Conservation (phyloP, 2,113 vertebrate species). For the Paracanthobrama guichenoti region DNA sequence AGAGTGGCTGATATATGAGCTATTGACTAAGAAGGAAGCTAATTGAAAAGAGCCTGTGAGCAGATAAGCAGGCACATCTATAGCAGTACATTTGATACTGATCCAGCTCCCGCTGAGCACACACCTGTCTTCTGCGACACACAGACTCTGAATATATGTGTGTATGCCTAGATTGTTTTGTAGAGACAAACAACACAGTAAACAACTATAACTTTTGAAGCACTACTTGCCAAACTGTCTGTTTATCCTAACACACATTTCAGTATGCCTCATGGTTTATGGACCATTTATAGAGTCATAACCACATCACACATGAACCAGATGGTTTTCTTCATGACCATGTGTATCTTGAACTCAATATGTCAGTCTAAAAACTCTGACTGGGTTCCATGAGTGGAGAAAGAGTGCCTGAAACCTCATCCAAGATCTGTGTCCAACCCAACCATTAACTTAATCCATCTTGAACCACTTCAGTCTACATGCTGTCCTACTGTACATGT, state of each 20-base stretch:
- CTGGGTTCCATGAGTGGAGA: constrained; percentile 6
- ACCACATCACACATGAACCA: constrained; percentile 25
- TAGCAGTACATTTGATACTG: constrained; percentile 5
- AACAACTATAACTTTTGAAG: background rate
- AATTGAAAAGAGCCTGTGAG: constrained; percentile 3
- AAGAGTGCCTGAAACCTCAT: constrained; percentile 10
- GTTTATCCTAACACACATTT: background rate
- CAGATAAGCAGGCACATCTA: constrained; percentile 29
- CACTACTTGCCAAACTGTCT: background rate
- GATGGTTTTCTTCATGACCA: constrained; percentile 11
- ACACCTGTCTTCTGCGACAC: constrained; percentile 10
- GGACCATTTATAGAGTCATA: constrained; percentile 6
- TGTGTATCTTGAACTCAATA: constrained; percentile 22
- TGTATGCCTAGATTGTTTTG: background rate
- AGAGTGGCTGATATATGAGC: constrained; percentile 8
- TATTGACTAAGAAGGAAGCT: background rate
- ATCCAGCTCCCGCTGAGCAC: background rate
- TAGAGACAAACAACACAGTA: background rate
- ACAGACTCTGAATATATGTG: background rate
- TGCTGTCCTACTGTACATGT: background rate
- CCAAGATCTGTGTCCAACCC: background rate
- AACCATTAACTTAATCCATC: constrained; percentile 10
- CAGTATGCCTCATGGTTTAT: background rate
- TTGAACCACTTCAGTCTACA: background rate
- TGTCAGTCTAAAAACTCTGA: background rate